Evolutionary conservation across 2,888 invertebrate genomes (phyloP).

Genomic region (Epistrophe grossulariae): DNA sequence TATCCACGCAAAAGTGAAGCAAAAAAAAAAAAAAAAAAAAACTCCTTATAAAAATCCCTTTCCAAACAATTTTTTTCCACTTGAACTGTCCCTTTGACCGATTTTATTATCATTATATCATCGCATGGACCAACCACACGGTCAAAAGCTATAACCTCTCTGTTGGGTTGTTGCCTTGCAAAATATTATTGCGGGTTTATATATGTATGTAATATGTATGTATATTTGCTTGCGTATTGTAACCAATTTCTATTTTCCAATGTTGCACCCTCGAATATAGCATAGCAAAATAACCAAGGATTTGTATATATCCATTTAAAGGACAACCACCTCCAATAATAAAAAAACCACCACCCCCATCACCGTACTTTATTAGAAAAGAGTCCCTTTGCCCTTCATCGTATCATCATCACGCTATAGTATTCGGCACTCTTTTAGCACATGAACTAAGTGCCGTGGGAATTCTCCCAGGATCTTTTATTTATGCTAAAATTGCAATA

Average conservation of each 20-base stretch:
- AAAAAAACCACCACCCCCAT: background rate
- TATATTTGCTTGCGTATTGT: conserved; percentile 26
- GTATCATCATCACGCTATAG: background rate
- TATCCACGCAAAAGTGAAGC: background rate
- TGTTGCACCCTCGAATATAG: conserved; percentile 34
- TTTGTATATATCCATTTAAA: conserved; percentile 3
- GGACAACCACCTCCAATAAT: conserved; percentile 48
- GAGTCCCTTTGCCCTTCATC: background rate
- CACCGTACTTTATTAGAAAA: background rate
- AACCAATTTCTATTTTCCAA: conserved; percentile 38
- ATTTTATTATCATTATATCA: conserved; percentile 26
- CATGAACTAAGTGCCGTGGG: conserved; percentile 63
- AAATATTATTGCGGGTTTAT: background rate
- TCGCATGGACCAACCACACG: conserved; percentile 5
- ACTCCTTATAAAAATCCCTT: background rate
- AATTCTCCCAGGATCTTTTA: conserved; percentile 63
- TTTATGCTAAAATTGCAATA: conserved; percentile 71
- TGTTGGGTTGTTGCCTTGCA: background rate
- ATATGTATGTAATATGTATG: no score
- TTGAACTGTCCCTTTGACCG: conserved; percentile 62
- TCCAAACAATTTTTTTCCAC: conserved; percentile 37
- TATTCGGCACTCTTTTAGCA: conserved; percentile 17
- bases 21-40: background rate
- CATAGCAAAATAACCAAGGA: background rate
- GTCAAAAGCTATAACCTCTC: conserved; percentile 48